Evolutionary conservation across 23 tunicate species (phyloP).

Genomic region (Ascidia mentula): DNA sequence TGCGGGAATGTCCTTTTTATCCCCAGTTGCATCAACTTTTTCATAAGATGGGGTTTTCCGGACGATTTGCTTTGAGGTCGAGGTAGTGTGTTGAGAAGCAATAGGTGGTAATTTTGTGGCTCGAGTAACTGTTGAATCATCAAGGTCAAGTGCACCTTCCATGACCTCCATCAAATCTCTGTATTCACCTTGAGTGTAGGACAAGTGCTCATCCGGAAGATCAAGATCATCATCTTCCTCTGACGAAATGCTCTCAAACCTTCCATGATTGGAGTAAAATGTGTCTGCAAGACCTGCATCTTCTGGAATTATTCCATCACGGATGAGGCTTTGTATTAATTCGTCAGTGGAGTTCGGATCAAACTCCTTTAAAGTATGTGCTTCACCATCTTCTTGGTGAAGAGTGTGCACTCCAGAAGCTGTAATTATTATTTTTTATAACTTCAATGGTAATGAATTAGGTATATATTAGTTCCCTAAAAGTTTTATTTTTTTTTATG

Average conservation of each 20-base stretch:
- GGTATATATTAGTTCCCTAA: too few species aligned
- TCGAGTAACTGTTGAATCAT: constrained; percentile 23
- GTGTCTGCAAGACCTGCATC: constrained; percentile 79
- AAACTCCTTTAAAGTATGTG: not conserved
- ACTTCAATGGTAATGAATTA: too few species aligned
- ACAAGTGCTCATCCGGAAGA: constrained; percentile 63
- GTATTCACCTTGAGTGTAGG: constrained; percentile 62
- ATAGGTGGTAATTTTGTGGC: not conserved
- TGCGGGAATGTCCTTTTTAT: not conserved
- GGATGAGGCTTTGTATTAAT: constrained; percentile 35
- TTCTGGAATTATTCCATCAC: constrained; percentile 75
- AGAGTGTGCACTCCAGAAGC: too few species aligned
- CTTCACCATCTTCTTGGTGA: too few species aligned
- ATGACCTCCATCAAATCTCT: constrained; percentile 57
- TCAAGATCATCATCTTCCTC: constrained; percentile 25
- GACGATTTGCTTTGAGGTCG: not conserved
- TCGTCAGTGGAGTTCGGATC: constrained; percentile 39
- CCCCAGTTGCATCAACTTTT: not conserved
- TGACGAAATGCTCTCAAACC: constrained; percentile 53
- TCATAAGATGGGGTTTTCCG: too few species aligned
- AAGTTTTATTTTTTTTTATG: too few species aligned
- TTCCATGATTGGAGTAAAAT: constrained; percentile 55
- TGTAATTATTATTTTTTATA: too few species aligned
- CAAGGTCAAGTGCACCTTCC: constrained; percentile 62
- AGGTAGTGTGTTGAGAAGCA: not conserved